Evolutionary conservation across 2,797 vertebrate genomes (phyloP).

Genomic region (Crenuchus spilurus): DNA sequence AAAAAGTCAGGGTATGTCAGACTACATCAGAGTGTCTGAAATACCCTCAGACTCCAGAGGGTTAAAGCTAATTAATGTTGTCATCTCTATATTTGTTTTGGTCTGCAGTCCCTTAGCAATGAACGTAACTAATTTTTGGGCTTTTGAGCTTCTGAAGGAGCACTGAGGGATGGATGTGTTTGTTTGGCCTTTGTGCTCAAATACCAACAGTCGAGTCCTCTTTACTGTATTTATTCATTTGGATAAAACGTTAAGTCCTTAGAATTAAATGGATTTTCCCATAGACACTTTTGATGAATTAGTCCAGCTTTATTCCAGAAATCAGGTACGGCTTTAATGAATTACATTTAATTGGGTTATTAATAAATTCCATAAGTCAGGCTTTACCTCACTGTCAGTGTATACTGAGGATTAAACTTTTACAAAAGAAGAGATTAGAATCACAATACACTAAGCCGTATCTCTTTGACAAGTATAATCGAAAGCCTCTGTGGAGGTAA

Average conservation of each 20-base stretch:
- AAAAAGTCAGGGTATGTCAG: no score
- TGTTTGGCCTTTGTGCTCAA: no score
- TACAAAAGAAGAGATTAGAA: slow-evolving; percentile 25
- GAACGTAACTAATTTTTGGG: no score
- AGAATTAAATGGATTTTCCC: neutral
- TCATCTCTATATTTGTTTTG: no score
- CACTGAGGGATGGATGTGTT: no score
- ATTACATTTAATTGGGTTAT: neutral
- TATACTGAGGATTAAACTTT: slow-evolving; percentile 10
- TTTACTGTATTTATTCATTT: neutral
- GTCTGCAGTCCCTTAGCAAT: no score
- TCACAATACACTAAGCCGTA: slow-evolving; percentile 27
- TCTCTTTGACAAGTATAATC: slow-evolving; percentile 21
- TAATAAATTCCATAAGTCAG: slow-evolving; percentile 3
- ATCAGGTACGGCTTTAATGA: neutral
- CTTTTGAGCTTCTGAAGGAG: no score
- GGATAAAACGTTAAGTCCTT: neutral
- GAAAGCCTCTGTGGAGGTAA: slow-evolving; percentile 17
- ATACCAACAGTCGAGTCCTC: no score
- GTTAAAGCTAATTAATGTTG: no score
- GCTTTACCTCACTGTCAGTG: neutral
- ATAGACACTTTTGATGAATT: neutral
- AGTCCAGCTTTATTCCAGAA: neutral
- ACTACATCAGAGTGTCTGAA: no score
- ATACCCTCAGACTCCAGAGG: no score